Percentiles rank a stretch among this genome's conserved stretches.
Conservation (phyloP, 2,888 invertebrate genomes). For the Esperia sulphurella region DNA sequence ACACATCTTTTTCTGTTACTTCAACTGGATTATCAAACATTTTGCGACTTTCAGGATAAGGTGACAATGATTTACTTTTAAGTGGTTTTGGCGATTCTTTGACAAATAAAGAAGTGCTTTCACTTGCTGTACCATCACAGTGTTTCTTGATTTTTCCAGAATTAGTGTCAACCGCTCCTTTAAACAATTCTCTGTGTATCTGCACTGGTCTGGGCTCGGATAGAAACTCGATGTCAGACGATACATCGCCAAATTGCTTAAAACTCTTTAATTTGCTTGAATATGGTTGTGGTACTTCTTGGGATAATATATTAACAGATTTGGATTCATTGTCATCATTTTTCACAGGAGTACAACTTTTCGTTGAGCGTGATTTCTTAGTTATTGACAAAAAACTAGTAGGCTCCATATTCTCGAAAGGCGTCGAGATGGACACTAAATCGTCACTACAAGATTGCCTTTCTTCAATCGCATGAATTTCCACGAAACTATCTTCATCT, state of each 20-base stretch:
- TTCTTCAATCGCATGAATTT: slow-evolving; percentile 70
- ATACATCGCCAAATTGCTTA: slow-evolving; percentile 18
- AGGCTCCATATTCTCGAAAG: slow-evolving; percentile 50
- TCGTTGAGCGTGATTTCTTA: slow-evolving; percentile 51
- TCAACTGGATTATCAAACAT: slow-evolving; percentile 38
- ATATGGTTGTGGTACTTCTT: slow-evolving; percentile 25
- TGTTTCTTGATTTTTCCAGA: slow-evolving; percentile 19
- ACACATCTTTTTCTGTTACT: slow-evolving; percentile 57
- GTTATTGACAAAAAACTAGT: slow-evolving; percentile 41
- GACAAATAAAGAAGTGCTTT: slow-evolving; percentile 20
- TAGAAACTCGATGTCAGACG: slow-evolving; percentile 21
- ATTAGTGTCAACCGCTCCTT: slow-evolving; percentile 15
- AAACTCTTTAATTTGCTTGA: slow-evolving; percentile 17
- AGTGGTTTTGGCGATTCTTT: slow-evolving; percentile 45
- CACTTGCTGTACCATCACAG: slow-evolving; percentile 21
- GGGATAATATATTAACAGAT: slow-evolving; percentile 26
- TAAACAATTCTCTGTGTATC: slow-evolving; percentile 19
- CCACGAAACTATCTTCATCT: slow-evolving; percentile 68
- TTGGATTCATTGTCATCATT: slow-evolving; percentile 29
- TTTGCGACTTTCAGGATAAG: slow-evolving; percentile 46
- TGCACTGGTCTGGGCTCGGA: slow-evolving; percentile 20
- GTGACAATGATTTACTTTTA: slow-evolving; percentile 56
- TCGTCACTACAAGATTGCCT: slow-evolving; percentile 53
- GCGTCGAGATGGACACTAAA: slow-evolving; percentile 63
- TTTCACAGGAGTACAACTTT: slow-evolving; percentile 48